Evolutionary conservation across 2,113 vertebrate genomes (phyloP).

Genomic region (Pseudorasbora parva): DNA sequence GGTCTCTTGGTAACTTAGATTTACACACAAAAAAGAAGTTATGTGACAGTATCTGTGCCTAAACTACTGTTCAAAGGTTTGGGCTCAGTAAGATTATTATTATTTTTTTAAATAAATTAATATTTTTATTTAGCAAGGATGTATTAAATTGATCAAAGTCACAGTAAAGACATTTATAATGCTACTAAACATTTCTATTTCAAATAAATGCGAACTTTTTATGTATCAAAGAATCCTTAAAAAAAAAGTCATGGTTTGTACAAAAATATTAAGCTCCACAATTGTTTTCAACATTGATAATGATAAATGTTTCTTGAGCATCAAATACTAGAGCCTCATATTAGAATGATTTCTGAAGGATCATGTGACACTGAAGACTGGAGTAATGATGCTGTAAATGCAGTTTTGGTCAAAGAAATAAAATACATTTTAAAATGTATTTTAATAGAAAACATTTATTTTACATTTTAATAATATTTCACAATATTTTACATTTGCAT

Average conservation of each 20-base stretch:
- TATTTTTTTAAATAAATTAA: not conserved
- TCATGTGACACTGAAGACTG: not conserved
- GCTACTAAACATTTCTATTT: not conserved
- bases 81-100: not conserved
- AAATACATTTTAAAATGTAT: not conserved
- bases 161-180: not conserved
- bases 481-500: not conserved
- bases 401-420: not conserved
- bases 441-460: not conserved
- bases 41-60: not conserved
- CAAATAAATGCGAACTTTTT: not conserved
- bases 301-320: not conserved
- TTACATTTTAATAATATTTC: not conserved
- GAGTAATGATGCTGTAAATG: not conserved
- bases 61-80: not conserved
- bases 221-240: too few species aligned
- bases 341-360: not conserved
- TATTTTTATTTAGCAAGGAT: not conserved
- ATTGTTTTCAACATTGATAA: too few species aligned
- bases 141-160: not conserved
- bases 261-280: not conserved
- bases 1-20: not conserved
- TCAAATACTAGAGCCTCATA: not conserved
- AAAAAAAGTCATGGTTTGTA: too few species aligned
- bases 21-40: not conserved